phyloP scores from a whole-genome alignment of 2,888 invertebrate species.

The Helleia helle region DNA sequence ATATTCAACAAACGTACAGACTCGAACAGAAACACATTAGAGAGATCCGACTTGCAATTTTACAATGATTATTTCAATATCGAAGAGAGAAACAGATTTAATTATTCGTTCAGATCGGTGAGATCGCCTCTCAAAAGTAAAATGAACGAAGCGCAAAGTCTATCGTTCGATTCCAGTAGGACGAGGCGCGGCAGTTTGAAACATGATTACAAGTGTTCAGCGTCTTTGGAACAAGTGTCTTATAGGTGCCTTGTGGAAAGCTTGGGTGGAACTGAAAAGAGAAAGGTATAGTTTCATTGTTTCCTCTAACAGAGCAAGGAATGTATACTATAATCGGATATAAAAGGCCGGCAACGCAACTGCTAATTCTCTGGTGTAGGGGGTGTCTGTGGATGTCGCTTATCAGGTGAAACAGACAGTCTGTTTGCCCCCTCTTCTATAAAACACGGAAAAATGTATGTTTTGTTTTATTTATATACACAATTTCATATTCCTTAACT shows the following conservation, averaged over 20 bases:
- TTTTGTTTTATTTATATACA: too few relatives aligned
- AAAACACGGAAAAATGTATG: too few relatives aligned
- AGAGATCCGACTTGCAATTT: constrained; percentile 41
- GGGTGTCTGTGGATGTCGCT: too few relatives aligned
- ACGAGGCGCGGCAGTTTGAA: constrained; percentile 37
- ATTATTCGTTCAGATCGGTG: constrained; percentile 47
- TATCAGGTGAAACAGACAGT: too few relatives aligned
- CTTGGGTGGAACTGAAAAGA: constrained; percentile 34
- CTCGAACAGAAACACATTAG: constrained; percentile 28
- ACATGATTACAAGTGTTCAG: constrained; percentile 41
- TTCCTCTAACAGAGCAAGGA: background rate
- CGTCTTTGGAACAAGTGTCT: constrained; percentile 50
- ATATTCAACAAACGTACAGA: constrained; percentile 31
- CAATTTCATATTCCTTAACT: too few relatives aligned
- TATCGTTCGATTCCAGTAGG: constrained; percentile 40
- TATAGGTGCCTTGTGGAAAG: constrained; percentile 43
- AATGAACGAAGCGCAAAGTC: constrained; percentile 34
- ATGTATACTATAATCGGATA: too few relatives aligned
- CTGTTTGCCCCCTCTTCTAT: too few relatives aligned
- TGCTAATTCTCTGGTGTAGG: too few relatives aligned
- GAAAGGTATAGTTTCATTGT: constrained; percentile 33
- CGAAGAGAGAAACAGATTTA: constrained; percentile 38
- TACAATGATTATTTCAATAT: constrained; percentile 55
- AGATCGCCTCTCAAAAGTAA: constrained; percentile 33
- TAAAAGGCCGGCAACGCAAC: too few relatives aligned